Conservation (phyloP, 2,888 invertebrate species). For the Ypsolopha sequella region DNA sequence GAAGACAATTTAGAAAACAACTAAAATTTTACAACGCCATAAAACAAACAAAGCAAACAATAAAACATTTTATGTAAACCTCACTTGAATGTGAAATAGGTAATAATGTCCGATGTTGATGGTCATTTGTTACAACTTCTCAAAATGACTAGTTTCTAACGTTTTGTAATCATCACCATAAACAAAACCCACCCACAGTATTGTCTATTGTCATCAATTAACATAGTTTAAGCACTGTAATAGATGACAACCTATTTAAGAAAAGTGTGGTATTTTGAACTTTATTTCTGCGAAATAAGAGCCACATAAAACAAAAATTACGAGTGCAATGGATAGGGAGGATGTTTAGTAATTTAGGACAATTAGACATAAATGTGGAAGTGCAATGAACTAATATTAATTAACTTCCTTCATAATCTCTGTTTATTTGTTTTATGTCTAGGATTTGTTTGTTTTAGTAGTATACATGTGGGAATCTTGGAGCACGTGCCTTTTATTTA, state of each 20-base stretch:
- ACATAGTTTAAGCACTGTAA: background rate
- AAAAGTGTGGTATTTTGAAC: background rate
- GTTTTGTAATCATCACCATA: background rate
- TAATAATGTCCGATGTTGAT: too few relatives aligned
- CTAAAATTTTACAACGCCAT: too few relatives aligned
- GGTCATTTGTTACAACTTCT: background rate
- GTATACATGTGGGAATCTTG: background rate
- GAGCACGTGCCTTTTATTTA: background rate
- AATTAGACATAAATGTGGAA: constrained; percentile 49
- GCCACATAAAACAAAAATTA: background rate
- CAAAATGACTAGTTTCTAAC: background rate
- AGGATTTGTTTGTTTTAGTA: background rate
- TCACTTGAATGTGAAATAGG: too few relatives aligned
- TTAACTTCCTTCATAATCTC: constrained; percentile 12
- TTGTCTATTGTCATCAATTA: background rate
- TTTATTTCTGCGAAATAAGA: background rate
- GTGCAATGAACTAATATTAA: constrained; percentile 50
- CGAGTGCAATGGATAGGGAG: constrained; percentile 8
- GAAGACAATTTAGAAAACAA: background rate
- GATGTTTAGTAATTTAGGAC: constrained; percentile 50
- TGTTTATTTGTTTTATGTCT: constrained; percentile 2
- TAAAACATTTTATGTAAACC: constrained; percentile 18
- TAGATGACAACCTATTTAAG: background rate
- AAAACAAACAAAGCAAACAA: background rate
- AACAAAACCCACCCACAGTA: background rate